Conservation (phyloP, 1,140 invertebrate genomes). For the Heliothis virescens region DNA sequence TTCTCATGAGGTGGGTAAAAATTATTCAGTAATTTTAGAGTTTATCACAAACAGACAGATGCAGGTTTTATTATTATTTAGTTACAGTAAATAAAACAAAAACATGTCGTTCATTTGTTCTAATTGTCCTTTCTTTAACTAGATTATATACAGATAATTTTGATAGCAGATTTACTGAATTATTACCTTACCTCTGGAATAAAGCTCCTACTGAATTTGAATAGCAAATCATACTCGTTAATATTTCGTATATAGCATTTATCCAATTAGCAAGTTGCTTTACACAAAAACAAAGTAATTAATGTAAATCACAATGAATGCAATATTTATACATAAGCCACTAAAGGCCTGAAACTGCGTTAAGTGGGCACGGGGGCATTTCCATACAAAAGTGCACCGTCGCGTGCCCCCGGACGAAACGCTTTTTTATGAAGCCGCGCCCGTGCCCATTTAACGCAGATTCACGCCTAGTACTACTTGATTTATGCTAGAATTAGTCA, state of each 20-base stretch:
- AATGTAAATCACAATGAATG: background rate
- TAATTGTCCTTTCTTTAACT: constrained; percentile 19
- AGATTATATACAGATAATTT: constrained; percentile 22
- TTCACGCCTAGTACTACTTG: too few relatives aligned
- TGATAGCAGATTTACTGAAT: background rate
- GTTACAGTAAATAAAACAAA: constrained; percentile 8
- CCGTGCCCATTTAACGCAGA: too few relatives aligned
- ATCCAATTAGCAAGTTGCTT: background rate
- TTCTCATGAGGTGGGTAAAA: too few relatives aligned
- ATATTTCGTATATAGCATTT: background rate
- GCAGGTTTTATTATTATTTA: too few relatives aligned
- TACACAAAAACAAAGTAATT: background rate
- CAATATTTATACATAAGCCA: background rate
- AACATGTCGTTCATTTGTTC: background rate
- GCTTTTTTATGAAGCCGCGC: too few relatives aligned
- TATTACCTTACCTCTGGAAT: background rate
- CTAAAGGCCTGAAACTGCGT: too few relatives aligned
- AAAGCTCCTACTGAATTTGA: background rate
- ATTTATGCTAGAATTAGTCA: too few relatives aligned
- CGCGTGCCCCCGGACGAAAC: too few relatives aligned
- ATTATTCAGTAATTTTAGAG: too few relatives aligned
- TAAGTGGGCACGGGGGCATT: too few relatives aligned
- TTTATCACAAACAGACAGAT: too few relatives aligned
- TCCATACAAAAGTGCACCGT: too few relatives aligned
- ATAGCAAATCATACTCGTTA: background rate